Base-by-base conservation (phyloP, 2,888 invertebrate genomes). In the Amphipyra berbera region DNA sequence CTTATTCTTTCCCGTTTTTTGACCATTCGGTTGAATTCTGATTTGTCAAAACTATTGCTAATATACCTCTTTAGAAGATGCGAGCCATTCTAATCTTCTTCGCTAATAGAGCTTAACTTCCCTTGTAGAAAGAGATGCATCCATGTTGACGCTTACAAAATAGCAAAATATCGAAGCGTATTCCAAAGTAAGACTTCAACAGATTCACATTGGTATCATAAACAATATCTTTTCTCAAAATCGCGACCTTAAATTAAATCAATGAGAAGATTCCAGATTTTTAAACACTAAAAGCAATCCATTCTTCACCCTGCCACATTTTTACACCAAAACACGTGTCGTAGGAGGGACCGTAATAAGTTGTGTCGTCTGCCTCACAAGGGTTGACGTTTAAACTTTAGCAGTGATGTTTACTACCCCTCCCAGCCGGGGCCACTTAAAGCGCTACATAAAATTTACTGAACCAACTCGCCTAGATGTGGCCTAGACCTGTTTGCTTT, bases 341-440 rank as follows among this genome's bases (percentile, higher is more conserved):
- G 55, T 83, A 79, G 81, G 75, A 75, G 72, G 81, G 85, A 89
- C 90, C 88, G 83, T 91, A 90, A 93, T 91, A 91, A 91, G 86
- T 90, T 83, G 81, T 73, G 76, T 82, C 84, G 85, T 83, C 86
- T 83, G 82, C 82, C 83, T 83, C 83, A 80, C 74, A 82, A 88
- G 90, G 91, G 89, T 88, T 91, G 90, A 88, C 90, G 88, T 87
- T 91, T 88, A 89, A 92, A 92, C 88, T 91, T 90, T 86, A 85
- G 83, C 85, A 85, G 84, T 86, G 83, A 84, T 91, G 91, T 91
- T 91, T 92, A 91, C 90, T 88, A 81, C 85, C 79, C 85, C 78
- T 15, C 85, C 82, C 82, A 71, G 79, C 79, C 72, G 81, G 76
- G 81, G 83, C 86, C 89, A 91, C 90, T 91, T 91, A 90, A 88